Base-by-base conservation (phyloP, 2,888 invertebrate genomes). In the Mythimna loreyi region DNA sequence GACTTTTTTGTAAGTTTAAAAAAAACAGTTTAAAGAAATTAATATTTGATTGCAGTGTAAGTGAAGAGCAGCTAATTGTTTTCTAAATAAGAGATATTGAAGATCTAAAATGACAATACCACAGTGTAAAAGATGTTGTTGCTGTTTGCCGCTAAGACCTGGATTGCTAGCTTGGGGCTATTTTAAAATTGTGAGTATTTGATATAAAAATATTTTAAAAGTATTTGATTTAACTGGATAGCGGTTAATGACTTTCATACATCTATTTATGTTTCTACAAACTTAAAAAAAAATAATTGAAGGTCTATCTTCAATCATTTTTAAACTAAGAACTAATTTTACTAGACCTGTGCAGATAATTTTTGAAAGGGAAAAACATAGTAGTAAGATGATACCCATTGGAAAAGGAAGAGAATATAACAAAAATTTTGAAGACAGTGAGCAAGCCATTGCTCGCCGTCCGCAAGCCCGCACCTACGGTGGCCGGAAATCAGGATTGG, bases 181-280 rank as follows among this genome's bases (percentile, higher is more conserved):
- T 50, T 52, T 72, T 9, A 69, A 80, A 72, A 23, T 77, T 60
- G 73, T 81, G 90, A 92, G 80, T 81, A 61, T 47, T 47, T 30
- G 7, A 56, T 67, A 21, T 8, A 30, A 21, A 43, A 13, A 13
- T 16, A 25, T 0, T 50, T 50, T 25, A 25, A 25, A 28, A 3
- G 11, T 53, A 3, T n/a, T n/a, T 11, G 28, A 28, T 19, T 6
- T 43, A 45, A n/a, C 7, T n/a, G 43, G 5, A 7, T n/a, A n/a
- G 43, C 8, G 43, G n/a, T 36, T 36, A 1, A 36, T 36, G 9
- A 33, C 7, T 33, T 33, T 33, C 1, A 33, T 7, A 33, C 33
- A 7, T 8, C 33, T 33, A 33, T 33, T 4, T 8, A 2, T 8
- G 33, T 33, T 3, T 4, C 28, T 28, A 28, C n/a, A n/a, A n/a